Conservation (phyloP, 2,888 invertebrate genomes). For the Thysanoteuthis rhombus region DNA sequence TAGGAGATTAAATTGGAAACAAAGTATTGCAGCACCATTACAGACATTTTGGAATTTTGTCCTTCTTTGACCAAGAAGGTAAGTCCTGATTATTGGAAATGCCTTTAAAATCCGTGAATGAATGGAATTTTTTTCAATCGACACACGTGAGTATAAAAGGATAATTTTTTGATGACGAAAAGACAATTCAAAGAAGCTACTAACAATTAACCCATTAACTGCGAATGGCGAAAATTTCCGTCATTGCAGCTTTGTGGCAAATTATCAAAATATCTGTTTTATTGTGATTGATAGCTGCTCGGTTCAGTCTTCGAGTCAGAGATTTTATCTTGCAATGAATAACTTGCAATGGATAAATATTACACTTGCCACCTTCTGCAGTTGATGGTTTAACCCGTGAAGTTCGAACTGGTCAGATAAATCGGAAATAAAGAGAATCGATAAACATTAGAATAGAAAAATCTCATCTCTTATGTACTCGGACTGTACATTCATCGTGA, state of each 20-base stretch:
- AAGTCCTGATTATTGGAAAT: not conserved
- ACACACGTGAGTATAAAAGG: not conserved
- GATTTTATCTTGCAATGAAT: too few relatives aligned
- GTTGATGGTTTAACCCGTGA: too few relatives aligned
- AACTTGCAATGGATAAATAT: too few relatives aligned
- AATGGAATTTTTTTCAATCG: not conserved
- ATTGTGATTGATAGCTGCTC: too few relatives aligned
- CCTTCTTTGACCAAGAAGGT: not conserved
- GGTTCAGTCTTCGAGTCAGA: too few relatives aligned
- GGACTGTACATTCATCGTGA: too few relatives aligned
- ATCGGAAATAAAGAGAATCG: not conserved
- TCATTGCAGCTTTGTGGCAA: too few relatives aligned
- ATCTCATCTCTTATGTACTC: too few relatives aligned
- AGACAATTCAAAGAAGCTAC: not conserved
- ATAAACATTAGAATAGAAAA: not conserved
- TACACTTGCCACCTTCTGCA: too few relatives aligned
- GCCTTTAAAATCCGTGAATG: not conserved
- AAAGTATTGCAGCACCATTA: not conserved
- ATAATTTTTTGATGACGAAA: not conserved
- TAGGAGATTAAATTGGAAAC: not conserved
- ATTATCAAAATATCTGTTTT: too few relatives aligned
- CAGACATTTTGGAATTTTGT: not conserved
- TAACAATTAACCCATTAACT: too few relatives aligned
- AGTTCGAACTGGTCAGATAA: not conserved
- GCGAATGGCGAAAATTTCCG: too few relatives aligned